Conservation (phyloP, 2,888 invertebrate genomes). For the Chaitophorus viminalis region DNA sequence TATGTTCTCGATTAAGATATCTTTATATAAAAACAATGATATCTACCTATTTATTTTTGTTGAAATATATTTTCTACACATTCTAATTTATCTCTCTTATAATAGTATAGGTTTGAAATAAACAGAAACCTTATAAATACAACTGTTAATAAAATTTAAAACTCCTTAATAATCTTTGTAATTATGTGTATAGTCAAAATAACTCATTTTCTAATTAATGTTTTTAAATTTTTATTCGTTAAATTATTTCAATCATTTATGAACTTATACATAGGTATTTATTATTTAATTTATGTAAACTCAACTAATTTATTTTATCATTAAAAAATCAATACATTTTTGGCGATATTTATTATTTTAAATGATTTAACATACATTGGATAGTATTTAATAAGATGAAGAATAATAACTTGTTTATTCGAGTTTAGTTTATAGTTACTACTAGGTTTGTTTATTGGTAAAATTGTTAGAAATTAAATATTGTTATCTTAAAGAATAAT, state of each 20-base stretch:
- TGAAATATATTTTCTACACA: not conserved
- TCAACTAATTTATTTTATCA: too few relatives aligned
- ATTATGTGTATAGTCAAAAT: not conserved
- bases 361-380: not conserved
- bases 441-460: too few relatives aligned
- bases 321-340: too few relatives aligned
- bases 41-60: not conserved
- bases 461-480: not conserved
- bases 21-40: too few relatives aligned
- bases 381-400: not conserved
- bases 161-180: not conserved
- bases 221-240: not conserved
- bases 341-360: not conserved
- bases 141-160: not conserved
- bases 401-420: not conserved
- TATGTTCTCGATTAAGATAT: not conserved
- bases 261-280: not conserved
- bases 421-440: too few relatives aligned
- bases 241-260: not conserved
- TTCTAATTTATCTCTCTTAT: not conserved
- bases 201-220: not conserved
- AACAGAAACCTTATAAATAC: not conserved
- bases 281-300: too few relatives aligned
- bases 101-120: not conserved
- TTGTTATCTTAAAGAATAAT: slow-evolving; percentile 24